Percentiles rank a stretch among this genome's conserved stretches.
These are phyloP conservation scores for Pterocles orientalis DNA, from an alignment of 2,113 vertebrate species.

Conservation along the genomic window DNA sequence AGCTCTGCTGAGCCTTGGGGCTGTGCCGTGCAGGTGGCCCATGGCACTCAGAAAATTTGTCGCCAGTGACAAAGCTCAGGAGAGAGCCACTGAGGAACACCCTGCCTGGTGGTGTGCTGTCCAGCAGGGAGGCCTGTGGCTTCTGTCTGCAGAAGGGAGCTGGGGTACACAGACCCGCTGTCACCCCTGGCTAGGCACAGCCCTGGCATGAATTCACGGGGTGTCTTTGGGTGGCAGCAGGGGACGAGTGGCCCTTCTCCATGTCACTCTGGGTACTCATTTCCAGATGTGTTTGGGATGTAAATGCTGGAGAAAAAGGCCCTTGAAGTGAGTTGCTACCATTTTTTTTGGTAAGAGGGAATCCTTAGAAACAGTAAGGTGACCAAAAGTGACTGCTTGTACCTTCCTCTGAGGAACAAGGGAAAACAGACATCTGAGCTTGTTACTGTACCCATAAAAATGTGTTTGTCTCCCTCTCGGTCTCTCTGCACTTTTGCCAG, in stretches of 20 bases:
- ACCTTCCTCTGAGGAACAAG: background rate
- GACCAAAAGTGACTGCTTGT: background rate
- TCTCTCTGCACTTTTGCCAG: background rate
- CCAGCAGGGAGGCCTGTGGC: background rate
- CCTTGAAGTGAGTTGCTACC: background rate
- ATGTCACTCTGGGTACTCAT: background rate
- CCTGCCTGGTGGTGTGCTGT: background rate
- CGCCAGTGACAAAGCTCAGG: rapidly evolving
- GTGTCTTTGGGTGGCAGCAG: background rate
- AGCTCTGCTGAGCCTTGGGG: background rate
- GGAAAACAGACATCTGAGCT: background rate
- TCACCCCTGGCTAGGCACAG: rapidly evolving
- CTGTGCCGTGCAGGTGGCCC: rapidly evolving
- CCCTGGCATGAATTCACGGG: rapidly evolving
- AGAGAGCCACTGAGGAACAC: background rate
- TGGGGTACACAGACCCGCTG: rapidly evolving
- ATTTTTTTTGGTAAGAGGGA: background rate
- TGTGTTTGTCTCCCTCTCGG: rapidly evolving
- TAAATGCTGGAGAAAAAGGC: background rate
- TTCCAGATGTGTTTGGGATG: background rate
- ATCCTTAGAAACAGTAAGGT: background rate
- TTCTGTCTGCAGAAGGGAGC: background rate
- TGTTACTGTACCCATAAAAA: background rate
- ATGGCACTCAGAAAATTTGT: rapidly evolving
- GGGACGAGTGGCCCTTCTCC: background rate